These are phyloP conservation scores for Narcine bancroftii DNA, from an alignment of 2,113 vertebrate species.

Conservation along the genomic window DNA sequence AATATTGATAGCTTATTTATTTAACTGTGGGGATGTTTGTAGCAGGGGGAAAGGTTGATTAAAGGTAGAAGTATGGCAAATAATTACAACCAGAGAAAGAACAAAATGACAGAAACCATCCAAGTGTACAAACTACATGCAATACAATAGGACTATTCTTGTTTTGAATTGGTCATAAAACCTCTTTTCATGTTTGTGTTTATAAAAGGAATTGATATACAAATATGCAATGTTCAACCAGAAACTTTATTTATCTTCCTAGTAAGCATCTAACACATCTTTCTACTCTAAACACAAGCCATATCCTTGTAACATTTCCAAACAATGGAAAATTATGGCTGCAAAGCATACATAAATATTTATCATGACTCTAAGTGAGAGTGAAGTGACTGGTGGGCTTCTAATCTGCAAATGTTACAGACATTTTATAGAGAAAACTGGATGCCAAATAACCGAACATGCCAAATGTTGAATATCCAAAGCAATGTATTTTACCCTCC, in stretches of 20 bases:
- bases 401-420: background rate
- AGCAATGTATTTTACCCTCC: background rate
- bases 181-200: background rate
- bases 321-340: background rate
- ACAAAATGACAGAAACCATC: background rate
- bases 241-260: background rate
- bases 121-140: background rate
- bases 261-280: background rate
- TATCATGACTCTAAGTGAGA: background rate
- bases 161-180: background rate
- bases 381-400: background rate
- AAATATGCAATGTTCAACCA: slow-evolving; percentile 22
- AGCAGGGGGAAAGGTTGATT: background rate
- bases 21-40: background rate
- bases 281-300: background rate
- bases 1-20: background rate
- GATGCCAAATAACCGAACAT: background rate
- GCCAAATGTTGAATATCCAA: background rate
- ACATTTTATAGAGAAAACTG: background rate
- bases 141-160: background rate
- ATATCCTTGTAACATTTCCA: background rate
- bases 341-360: background rate
- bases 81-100: background rate
- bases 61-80: background rate
- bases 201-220: slow-evolving; percentile 43